Base-by-base conservation (phyloP, 2,797 vertebrate species). In the Eidolon dupreanum region DNA sequence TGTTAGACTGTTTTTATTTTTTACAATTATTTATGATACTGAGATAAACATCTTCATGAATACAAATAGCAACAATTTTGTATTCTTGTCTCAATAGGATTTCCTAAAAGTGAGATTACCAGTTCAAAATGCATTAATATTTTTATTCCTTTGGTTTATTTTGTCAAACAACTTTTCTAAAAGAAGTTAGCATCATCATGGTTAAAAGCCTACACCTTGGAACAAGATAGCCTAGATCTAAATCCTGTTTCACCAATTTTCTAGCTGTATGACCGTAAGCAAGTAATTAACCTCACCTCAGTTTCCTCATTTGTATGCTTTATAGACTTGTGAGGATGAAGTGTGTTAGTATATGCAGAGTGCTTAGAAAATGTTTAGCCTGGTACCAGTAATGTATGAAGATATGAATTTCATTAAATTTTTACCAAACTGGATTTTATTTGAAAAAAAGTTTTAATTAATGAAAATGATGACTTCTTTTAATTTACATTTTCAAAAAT, bases 111-210 rank as follows among this genome's bases (percentile, higher is more conserved):
- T 33, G 63, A 90, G 5, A 70, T 22, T 77, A 63, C 5, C 15
- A 68, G 38, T 83, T 94, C 20, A 33, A 90, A 77, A 33, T 77
- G 10, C 28, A 28, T 33, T 19, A 26, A 2, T 57, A 57, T 66
- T 94, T 89, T 94, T 65, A 83, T 84, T 68, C 3, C 6, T 75
- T 83, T 70, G 38, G 41, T 87, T 95, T 51, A 51, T 75, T 95
- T 91, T 75, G 51, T 88, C 41, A 65, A 36, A 63, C 1, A 0
- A 38, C 7, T 87, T 73, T 85, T 38, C 71, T 89, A 85, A 53
- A 79, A 65, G n/a, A 55, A n/a, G 46, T 65, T 19, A 46, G 24
- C 26, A 93, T 84, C 36, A 38, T 41, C 15, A 43, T 65, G 11
- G 63, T 83, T 61, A 61, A 77, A 70, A 90, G 11, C 8, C 10